These are phyloP conservation scores for Tenthredo livida DNA, from an alignment of 2,888 invertebrate genomes.

Conservation along the genomic window DNA sequence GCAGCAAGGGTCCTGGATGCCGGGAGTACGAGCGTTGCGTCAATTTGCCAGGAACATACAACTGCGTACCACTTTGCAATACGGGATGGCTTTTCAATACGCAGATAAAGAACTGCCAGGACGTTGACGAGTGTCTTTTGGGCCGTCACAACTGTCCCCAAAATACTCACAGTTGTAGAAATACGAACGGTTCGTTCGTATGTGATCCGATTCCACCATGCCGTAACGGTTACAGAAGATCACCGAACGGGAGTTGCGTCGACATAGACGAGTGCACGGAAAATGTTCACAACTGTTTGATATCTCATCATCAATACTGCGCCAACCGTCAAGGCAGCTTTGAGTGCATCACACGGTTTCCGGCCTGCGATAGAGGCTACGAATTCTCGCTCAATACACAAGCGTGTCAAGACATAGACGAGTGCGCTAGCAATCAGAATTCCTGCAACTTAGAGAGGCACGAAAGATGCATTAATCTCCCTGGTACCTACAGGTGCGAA, in stretches of 20 bases:
- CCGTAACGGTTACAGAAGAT: conserved; percentile 65
- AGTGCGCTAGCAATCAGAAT: conserved; percentile 76
- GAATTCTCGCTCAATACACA: conserved; percentile 67
- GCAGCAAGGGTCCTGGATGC: conserved; percentile 74
- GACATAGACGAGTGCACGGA: conserved; percentile 87
- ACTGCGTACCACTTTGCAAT: conserved; percentile 74
- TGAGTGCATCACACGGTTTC: conserved; percentile 75
- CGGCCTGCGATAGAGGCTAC: conserved; percentile 70
- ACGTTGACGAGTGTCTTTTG: conserved; percentile 82
- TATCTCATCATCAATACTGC: conserved; percentile 74
- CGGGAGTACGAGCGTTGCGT: conserved; percentile 76
- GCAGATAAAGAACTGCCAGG: conserved; percentile 73
- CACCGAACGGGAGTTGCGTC: conserved; percentile 80
- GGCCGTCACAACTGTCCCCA: conserved; percentile 78
- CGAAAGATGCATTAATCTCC: conserved; percentile 80
- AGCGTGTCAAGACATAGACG: conserved; percentile 80
- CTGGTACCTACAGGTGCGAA: conserved; percentile 79
- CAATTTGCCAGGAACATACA: conserved; percentile 79
- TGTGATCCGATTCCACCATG: conserved; percentile 68
- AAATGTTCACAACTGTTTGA: conserved; percentile 75
- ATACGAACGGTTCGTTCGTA: conserved; percentile 70
- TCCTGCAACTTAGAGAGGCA: conserved; percentile 74
- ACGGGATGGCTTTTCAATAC: conserved; percentile 71
- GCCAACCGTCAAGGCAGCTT: conserved; percentile 79
- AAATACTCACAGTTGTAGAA: conserved; percentile 65